Percentiles rank a stretch among this genome's conserved stretches.
Conservation (phyloP, 2,888 invertebrate species). For the Agrochola lota region DNA sequence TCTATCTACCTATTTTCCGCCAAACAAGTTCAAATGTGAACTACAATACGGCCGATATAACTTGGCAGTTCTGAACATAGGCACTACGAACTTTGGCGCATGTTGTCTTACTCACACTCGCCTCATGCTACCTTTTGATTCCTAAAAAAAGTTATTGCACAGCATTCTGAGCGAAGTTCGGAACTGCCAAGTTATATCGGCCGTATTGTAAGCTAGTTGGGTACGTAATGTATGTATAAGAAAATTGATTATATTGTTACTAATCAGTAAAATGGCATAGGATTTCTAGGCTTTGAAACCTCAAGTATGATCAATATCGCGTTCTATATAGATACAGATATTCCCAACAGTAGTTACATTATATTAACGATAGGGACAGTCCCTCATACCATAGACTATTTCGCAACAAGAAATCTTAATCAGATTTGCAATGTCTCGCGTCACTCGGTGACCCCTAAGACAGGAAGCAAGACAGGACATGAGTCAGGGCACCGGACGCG, state of each 20-base stretch:
- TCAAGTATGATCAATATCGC: not conserved
- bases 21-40: conserved; percentile 1
- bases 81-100: too few relatives aligned
- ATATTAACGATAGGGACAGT: not conserved
- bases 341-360: not conserved
- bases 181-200: too few relatives aligned
- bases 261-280: not conserved
- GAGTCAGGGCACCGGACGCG: conserved; percentile 54
- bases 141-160: too few relatives aligned
- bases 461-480: conserved; percentile 53
- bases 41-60: too few relatives aligned
- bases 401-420: conserved; percentile 19
- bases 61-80: too few relatives aligned
- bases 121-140: too few relatives aligned
- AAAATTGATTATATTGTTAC: conserved; percentile 3
- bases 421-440: conserved; percentile 16
- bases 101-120: too few relatives aligned
- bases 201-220: not conserved
- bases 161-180: too few relatives aligned
- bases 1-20: conserved; percentile 2
- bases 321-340: not conserved
- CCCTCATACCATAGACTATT: not conserved
- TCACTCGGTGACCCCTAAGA: conserved; percentile 34
- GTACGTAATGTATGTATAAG: not conserved
- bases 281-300: not conserved